Evolutionary conservation across 2,797 vertebrate genomes (phyloP).

Genomic region (Salarias fasciatus): DNA sequence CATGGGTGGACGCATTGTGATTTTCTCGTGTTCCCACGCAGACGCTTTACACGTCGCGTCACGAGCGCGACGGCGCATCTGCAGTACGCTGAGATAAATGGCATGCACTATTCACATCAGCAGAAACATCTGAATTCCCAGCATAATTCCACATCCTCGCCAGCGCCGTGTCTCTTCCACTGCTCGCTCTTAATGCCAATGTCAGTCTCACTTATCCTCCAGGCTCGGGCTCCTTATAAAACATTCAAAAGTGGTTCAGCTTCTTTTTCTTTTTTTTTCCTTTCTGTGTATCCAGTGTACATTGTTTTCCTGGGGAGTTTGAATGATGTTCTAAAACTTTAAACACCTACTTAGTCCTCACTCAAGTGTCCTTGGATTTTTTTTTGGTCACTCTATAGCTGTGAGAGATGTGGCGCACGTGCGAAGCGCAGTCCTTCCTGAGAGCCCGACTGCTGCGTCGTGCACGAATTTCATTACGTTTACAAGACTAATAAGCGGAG

Average conservation of each 20-base stretch:
- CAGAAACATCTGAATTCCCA: conserved; percentile 51
- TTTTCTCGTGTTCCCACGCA: conserved; percentile 10
- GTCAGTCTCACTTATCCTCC: conserved; percentile 81
- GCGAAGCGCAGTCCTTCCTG: neutral
- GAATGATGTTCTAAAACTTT: conserved; percentile 69
- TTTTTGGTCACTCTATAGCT: conserved; percentile 12
- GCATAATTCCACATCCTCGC: conserved; percentile 46
- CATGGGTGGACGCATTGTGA: conserved; percentile 28
- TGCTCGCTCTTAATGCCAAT: conserved; percentile 51
- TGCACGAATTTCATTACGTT: conserved; percentile 17
- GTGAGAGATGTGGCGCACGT: neutral
- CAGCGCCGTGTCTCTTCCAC: conserved; percentile 22
- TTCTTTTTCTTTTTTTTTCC: conserved; percentile 14
- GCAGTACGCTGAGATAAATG: conserved; percentile 41
- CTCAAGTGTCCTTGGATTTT: conserved; percentile 44
- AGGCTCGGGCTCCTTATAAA: conserved; percentile 75
- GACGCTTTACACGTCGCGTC: conserved; percentile 23
- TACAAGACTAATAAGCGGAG: conserved; percentile 34
- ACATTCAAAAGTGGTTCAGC: conserved; percentile 78
- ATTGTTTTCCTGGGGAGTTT: conserved; percentile 61
- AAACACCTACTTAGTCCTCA: conserved; percentile 52
- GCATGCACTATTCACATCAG: conserved; percentile 14
- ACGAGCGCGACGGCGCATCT: conserved; percentile 41
- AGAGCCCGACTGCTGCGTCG: conserved; percentile 8
- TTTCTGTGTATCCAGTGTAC: conserved; percentile 45